Evolutionary conservation across 1,140 invertebrate genomes (phyloP).

Genomic region (Phymastichus coffea): DNA sequence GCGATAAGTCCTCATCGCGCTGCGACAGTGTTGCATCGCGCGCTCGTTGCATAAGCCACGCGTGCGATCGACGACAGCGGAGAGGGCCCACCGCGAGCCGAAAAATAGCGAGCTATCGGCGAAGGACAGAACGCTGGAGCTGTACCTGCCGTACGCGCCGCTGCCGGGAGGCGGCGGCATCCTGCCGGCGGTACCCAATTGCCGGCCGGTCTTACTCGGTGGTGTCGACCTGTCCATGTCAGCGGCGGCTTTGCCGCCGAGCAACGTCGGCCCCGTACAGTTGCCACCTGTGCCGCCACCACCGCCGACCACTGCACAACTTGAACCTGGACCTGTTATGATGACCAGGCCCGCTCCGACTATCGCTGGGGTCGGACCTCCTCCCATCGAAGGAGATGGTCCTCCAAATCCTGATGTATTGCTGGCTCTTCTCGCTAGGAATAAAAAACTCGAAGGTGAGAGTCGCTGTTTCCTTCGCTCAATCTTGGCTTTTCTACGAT

Average conservation of each 20-base stretch:
- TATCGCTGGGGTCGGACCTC: no score
- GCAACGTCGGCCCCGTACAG: conserved; percentile 51
- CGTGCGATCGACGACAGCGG: not conserved
- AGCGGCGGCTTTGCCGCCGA: conserved; percentile 42
- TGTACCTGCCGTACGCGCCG: conserved; percentile 56
- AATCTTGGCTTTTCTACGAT: no score
- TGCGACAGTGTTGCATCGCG: not conserved
- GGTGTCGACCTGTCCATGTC: conserved; percentile 55
- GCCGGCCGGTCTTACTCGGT: conserved; percentile 45
- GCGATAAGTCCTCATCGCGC: not conserved
- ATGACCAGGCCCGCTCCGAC: not conserved
- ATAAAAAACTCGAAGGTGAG: conserved; percentile 86
- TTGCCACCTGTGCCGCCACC: not conserved
- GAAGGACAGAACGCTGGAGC: conserved; percentile 56
- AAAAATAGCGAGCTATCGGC: no score
- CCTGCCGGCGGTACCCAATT: conserved; percentile 50
- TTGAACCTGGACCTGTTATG: not conserved
- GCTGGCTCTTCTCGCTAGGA: conserved; percentile 77
- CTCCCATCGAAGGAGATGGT: no score
- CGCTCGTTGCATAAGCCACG: not conserved
- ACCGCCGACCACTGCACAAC: not conserved
- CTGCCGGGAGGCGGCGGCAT: conserved; percentile 41
- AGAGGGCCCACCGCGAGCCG: not conserved
- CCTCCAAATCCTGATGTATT: conserved; percentile 78
- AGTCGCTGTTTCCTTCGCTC: no score